Conservation (phyloP, 2,113 vertebrate species). For the Poecile atricapillus region DNA sequence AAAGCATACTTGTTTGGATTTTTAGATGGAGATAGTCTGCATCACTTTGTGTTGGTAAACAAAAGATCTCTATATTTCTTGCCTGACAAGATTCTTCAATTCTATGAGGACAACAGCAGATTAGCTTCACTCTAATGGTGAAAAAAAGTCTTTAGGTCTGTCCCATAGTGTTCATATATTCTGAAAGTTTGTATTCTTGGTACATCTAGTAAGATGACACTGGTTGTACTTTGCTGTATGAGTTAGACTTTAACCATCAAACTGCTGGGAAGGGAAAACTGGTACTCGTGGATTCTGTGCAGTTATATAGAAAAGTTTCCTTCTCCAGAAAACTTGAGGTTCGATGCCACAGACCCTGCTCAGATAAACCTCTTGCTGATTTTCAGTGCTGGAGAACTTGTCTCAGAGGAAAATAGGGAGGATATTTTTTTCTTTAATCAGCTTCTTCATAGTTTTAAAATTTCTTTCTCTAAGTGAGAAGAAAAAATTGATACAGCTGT, state of each 20-base stretch:
- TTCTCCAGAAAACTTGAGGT: neutral
- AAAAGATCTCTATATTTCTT: neutral
- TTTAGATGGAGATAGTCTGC: neutral
- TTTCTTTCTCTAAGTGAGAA: neutral
- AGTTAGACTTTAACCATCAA: neutral
- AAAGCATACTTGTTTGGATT: neutral
- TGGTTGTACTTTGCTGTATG: neutral
- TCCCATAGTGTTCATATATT: neutral
- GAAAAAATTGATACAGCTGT: neutral
- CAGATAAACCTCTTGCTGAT: neutral
- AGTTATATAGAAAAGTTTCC: neutral
- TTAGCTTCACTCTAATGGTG: neutral
- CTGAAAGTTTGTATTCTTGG: neutral
- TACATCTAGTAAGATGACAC: neutral
- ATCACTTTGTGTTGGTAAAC: neutral
- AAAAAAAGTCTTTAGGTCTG: neutral
- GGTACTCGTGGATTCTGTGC: neutral
- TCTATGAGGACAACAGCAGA: neutral
- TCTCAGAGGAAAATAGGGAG: neutral
- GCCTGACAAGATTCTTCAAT: neutral
- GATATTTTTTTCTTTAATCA: neutral
- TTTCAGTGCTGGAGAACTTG: neutral
- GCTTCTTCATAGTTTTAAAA: neutral
- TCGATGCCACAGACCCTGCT: neutral
- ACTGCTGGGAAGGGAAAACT: neutral